Percentiles rank a stretch among this genome's conserved stretches.
These are phyloP conservation scores for Drosophila fungiperda DNA, from an alignment of 2,888 invertebrate species.

Conservation along the genomic window DNA sequence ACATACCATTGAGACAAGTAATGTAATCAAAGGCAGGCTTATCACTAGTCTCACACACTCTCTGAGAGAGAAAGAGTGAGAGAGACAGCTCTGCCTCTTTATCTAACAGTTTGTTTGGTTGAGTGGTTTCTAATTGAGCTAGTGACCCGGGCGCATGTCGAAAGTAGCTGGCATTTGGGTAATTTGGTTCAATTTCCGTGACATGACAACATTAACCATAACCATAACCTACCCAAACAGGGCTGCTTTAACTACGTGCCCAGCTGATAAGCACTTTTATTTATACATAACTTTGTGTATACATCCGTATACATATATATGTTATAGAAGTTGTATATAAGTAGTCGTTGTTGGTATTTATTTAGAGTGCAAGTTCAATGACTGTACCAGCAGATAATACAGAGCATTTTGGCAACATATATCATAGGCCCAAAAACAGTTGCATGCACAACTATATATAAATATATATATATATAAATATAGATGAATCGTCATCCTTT, in stretches of 20 bases:
- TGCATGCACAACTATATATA: conserved; percentile 14
- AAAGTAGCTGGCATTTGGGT: conserved; percentile 14
- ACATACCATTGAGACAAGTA: conserved; percentile 18
- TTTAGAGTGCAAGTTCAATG: conserved; percentile 55
- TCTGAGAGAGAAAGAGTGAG: too few species aligned
- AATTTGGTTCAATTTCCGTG: conserved; percentile 59
- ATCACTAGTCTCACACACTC: conserved; percentile 36
- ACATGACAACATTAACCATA: conserved; percentile 48
- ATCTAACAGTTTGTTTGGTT: conserved; percentile 12
- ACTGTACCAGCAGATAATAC: conserved; percentile 35
- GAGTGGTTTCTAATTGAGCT: conserved; percentile 63
- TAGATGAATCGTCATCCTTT: conserved; percentile 43
- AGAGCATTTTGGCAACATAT: conserved; percentile 35
- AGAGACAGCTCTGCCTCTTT: background rate
- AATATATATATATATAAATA: background rate
- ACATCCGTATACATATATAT: background rate
- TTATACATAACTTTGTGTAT: conserved; percentile 2
- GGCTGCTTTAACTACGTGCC: conserved; percentile 11
- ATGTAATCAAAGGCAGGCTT: conserved; percentile 41
- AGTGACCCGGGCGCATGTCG: conserved; percentile 42
- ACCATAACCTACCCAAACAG: conserved; percentile 69
- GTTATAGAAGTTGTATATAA: background rate
- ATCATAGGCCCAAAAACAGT: conserved; percentile 15
- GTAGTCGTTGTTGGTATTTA: conserved; percentile 3
- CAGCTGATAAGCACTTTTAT: conserved; percentile 60